Conservation (phyloP, 2,888 invertebrate genomes). For the Aleiodes leptofemur region DNA sequence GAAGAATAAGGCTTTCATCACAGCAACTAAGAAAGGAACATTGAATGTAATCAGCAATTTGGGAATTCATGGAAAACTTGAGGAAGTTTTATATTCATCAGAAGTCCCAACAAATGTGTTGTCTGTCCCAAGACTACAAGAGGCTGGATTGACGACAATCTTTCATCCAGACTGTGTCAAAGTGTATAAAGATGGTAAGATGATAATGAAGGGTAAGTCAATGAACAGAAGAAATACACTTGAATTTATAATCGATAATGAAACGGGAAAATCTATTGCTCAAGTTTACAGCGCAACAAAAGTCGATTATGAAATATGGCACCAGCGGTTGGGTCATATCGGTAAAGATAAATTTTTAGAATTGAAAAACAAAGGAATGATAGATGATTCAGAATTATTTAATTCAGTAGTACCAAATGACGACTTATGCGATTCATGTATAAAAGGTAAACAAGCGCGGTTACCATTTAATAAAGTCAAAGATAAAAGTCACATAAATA, state of each 20-base stretch:
- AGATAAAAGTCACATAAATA: constrained; percentile 8
- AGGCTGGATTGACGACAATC: background rate
- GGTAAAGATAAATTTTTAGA: background rate
- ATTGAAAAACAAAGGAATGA: constrained; percentile 5
- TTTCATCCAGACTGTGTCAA: background rate
- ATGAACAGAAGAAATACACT: background rate
- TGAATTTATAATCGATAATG: background rate
- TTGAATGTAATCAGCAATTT: constrained; percentile 61
- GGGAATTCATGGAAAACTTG: constrained; percentile 52
- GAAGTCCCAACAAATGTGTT: constrained; percentile 56
- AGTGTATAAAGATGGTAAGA: background rate
- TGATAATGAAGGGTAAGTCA: background rate
- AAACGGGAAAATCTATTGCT: background rate
- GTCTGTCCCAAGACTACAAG: constrained; percentile 3
- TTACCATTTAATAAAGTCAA: constrained; percentile 41
- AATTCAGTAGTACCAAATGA: background rate
- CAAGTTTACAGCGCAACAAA: background rate
- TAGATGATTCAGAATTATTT: background rate
- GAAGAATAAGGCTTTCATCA: constrained; percentile 61
- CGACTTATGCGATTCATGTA: constrained; percentile 41
- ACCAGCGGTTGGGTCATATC: constrained; percentile 5
- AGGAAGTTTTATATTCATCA: constrained; percentile 62
- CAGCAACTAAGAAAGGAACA: constrained; percentile 62
- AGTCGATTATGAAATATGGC: background rate
- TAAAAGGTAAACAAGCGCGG: constrained; percentile 45